Base-by-base conservation (phyloP, 1,140 invertebrate genomes). In the Gonioctena quinquepunctata region DNA sequence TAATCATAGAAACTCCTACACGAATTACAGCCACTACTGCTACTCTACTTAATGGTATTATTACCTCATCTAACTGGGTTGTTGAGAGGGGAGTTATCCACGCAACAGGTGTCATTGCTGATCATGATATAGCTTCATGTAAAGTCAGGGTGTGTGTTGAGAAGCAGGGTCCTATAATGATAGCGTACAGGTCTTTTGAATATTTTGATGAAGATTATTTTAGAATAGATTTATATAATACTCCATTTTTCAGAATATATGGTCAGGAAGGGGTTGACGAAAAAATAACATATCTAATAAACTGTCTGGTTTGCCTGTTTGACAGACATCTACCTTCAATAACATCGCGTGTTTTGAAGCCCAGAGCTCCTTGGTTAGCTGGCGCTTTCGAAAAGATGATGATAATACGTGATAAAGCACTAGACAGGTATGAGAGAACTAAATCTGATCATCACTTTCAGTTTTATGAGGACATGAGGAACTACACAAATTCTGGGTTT, bases 41-140 rank as follows among this genome's bases (percentile, higher is more conserved):
- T 52, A 16, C 3, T 16, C 18, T 19, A 52, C 50, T 52, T n/a
- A 19, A 19, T 52, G 0, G 49, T 50, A 50, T 50, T 50, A 50
- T 50, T 50, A 50, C 49, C 49, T 50, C 49, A 50, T 50, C 49
- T 50, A n/a, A 50, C 49, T 50, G n/a, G 49, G n/a, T 50, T 50
- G 49, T 50, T 50, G 49, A 50, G n/a, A 50, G n/a, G 49, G 49
- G n/a, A 50, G 49, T 50, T 50, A 5, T 50, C 49, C 49, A 50
- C 49, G 49, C 49, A 50, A 50, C 49, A 50, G 49, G 49, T 50
- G 49, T 50, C 49, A 19, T 50, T 50, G n/a, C 49, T 50, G 49
- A 50, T 50, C 49, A 50, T 50, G 49, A 50, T 50, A 50, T 50
- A 50, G 49, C 49, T 50, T 50, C 49, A 50, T 50, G 49, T 50